Base-by-base conservation (phyloP, 2,113 vertebrate species). In the Camarhynchus parvulus region DNA sequence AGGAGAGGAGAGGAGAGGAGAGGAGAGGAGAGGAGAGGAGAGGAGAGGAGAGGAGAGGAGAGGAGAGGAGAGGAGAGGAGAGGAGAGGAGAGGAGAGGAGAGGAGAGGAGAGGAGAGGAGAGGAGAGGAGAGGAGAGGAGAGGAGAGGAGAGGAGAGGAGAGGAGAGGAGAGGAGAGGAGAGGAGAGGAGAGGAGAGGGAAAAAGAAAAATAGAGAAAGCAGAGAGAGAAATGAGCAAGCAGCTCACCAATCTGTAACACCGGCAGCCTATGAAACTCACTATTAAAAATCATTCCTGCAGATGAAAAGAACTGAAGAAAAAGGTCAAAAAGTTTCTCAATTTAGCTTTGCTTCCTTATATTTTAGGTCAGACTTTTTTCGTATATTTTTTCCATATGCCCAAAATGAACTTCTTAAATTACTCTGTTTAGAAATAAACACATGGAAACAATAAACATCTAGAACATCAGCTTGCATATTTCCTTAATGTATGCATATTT, bases 401-500 rank as follows among this genome's bases (percentile, higher is more conserved):
- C 24, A 50, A 92, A 86, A 16, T 70, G 31, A 91, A 44, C 94
- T 95, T 90, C 91, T 95, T 96, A 95, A 96, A 93, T 97, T 95
- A 94, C 80, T 89, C 89, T 97, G 86, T 97, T 97, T 97, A 96
- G 96, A 96, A 96, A 95, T 85, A 96, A 97, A 96, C 97, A 97
- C 90, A 97, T 96, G 96, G 96, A 95, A 97, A 93, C 92, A 92
- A 97, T 97, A 96, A 96, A 97, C 93, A 97, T 94, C 58, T 67
- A 95, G 90, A 96, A 91, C 90, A 95, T 95, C 93, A 97, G 62
- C 74, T 87, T 93, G 91, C 94, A 95, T 94, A 94, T 93, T 97
- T 97, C 95, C 84, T 95, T 97, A 97, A 97, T 95, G 69, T 89
- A 97, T 97, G 97, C 96, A 97, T 97, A 96, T 83, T 97, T 97